Conservation (phyloP, 1,140 invertebrate genomes). For the Pomacea maculata region DNA sequence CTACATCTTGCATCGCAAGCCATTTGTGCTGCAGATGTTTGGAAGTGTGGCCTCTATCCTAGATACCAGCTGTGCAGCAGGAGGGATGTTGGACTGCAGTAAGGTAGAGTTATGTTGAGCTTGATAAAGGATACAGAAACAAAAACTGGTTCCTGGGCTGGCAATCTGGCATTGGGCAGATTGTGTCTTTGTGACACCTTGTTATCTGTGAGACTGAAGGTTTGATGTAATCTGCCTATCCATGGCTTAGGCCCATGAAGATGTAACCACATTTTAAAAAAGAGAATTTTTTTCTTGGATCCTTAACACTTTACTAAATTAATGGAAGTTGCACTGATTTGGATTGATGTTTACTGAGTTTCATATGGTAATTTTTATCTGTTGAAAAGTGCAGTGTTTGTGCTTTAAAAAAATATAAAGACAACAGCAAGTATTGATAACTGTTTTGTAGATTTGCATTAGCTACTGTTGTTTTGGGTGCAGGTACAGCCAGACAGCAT, state of each 20-base stretch:
- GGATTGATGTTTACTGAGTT: too few relatives aligned
- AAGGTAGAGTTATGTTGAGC: conserved; percentile 72
- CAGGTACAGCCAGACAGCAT: conserved; percentile 89
- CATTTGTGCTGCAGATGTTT: conserved; percentile 99
- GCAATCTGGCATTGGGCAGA: neutral
- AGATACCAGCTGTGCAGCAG: conserved; percentile 73
- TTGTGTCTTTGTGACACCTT: neutral
- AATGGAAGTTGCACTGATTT: too few relatives aligned
- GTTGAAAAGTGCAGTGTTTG: neutral
- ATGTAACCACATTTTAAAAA: too few relatives aligned
- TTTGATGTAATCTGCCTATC: neutral
- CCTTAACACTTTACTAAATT: too few relatives aligned
- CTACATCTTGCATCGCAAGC: conserved; percentile 97
- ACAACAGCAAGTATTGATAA: neutral
- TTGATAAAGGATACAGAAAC: neutral
- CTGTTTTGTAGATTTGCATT: neutral
- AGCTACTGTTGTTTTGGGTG: conserved; percentile 32
- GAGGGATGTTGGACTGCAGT: conserved; percentile 79
- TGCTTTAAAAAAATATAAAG: neutral
- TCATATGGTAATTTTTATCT: too few relatives aligned
- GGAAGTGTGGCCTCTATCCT: conserved; percentile 96
- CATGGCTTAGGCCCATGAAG: neutral
- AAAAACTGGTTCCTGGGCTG: neutral
- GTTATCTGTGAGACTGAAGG: too few relatives aligned
- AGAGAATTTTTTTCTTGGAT: too few relatives aligned